Evolutionary conservation across 2,888 invertebrate genomes (phyloP), one percentile per base, ranked within the genome.

Genomic region (Lepidochitona cinerea): DNA sequence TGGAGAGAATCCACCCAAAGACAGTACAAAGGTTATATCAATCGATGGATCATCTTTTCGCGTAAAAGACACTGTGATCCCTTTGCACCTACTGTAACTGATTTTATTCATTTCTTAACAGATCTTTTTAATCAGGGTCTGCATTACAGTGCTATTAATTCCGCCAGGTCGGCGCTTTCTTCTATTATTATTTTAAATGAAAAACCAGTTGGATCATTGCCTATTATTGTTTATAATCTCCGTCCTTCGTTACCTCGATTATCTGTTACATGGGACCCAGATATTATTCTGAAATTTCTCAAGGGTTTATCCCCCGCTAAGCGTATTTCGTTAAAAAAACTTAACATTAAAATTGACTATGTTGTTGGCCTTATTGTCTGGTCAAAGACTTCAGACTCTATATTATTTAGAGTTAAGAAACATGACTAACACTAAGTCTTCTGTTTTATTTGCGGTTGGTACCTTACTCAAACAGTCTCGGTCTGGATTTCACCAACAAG

Each of bases 81-180:
- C 32, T 37, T 68, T 36, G n/a, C 37, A 23, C 64, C 59, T 23
- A 12, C 65, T 71, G 33, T 64, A 54, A 29, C 36, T 12, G 3
- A 3, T 71, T 32, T 71, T 18, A 35, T 74, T 33, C 14, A 67
- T 14, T 74, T 74, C 36, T 49, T 75, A 41, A 26, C 65, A 14
- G 36, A 12, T 14, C 26, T 72, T 26, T 72, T 49, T 37, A 9
- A 68, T 23, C 23, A 29, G 4, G 72, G 68, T 29, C 32, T 72
- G 33, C 5, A 29, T 12, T 74, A 74, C 36, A 68, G 68, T 26
- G 68, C 71, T 14, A 41, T 74, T 36, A 71, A 71, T 54, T 68
- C 71, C 37, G 71, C 67, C 12, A 37, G 74, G 14, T 72, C 71
- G 23, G 74, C 71, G 26, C 32, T 74, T 9, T 74, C 71, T 14